Conservation (phyloP, 92 coral and sea anemone genomes). For the Parazoanthus swiftii region DNA sequence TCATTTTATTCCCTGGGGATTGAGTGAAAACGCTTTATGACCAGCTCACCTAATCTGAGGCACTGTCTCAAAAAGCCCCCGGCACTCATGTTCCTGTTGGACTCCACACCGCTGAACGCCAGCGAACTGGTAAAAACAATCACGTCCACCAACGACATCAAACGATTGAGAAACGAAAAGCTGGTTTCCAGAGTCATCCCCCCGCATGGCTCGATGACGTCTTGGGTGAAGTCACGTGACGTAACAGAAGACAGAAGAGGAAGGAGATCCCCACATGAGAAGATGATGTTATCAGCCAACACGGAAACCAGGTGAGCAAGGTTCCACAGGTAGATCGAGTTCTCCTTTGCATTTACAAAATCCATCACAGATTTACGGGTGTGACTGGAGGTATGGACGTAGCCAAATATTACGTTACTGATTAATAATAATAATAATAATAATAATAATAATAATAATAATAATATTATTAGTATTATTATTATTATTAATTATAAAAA, state of each 20-base stretch:
- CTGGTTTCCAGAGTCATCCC: constrained; percentile 98
- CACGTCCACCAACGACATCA: constrained; percentile 96
- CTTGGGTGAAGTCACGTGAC: constrained; percentile 98
- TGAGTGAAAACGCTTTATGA: no score
- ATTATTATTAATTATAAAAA: no score
- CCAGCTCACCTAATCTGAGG: constrained; percentile 84
- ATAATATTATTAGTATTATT: no score
- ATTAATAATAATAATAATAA: no score
- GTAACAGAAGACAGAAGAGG: constrained; percentile 96
- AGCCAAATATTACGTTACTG: not conserved
- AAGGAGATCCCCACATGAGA: constrained; percentile 96
- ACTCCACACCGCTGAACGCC: constrained; percentile 96
- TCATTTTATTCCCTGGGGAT: no score
- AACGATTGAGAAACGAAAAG: constrained; percentile 95
- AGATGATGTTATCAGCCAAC: constrained; percentile 93
- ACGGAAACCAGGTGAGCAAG: constrained; percentile 97
- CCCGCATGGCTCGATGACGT: constrained; percentile 99
- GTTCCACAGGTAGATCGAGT: constrained; percentile 90
- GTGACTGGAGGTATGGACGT: constrained; percentile 62
- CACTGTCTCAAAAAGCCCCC: constrained; percentile 99
- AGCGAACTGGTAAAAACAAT: constrained; percentile 96
- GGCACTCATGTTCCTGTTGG: constrained; percentile 84
- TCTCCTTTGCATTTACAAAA: constrained; percentile 95
- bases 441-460: no score
- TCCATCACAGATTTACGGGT: constrained; percentile 97